Conservation (phyloP, 2,888 invertebrate species). For the Dasypogon diadema region DNA sequence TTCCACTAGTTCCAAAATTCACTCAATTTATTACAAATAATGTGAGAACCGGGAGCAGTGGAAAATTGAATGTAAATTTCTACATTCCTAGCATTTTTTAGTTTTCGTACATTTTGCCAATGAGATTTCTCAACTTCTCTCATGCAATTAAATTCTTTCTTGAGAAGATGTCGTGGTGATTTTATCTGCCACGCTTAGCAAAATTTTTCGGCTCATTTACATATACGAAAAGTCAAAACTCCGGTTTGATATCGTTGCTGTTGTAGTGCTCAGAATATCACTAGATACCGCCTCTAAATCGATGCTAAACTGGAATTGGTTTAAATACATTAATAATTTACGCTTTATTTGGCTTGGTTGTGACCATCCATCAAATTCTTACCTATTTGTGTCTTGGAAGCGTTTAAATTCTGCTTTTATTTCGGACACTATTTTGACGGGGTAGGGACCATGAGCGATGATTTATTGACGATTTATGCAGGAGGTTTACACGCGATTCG, state of each 20-base stretch:
- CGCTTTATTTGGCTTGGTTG: neutral
- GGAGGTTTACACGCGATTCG: no score
- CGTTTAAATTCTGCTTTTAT: constrained; percentile 14
- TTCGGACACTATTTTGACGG: neutral
- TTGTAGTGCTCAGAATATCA: neutral
- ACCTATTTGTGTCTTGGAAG: constrained; percentile 31
- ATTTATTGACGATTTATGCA: no score
- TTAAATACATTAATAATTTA: constrained; percentile 25
- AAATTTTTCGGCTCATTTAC: constrained; percentile 27
- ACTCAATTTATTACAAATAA: neutral
- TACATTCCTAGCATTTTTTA: constrained; percentile 22
- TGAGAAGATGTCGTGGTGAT: neutral
- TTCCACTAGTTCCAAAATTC: no score
- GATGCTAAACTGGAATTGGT: neutral
- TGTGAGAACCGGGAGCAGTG: neutral
- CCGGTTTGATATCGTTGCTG: constrained; percentile 6
- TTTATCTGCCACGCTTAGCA: neutral
- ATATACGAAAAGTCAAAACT: constrained; percentile 9
- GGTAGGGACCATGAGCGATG: no score
- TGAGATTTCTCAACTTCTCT: neutral
- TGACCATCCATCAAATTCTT: constrained; percentile 31
- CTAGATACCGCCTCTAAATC: neutral
- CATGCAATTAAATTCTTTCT: constrained; percentile 11
- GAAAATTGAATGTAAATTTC: constrained; percentile 29
- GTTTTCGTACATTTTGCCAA: neutral